Evolutionary conservation across 2,888 invertebrate species (phyloP).

Genomic region (Athripsodes cinereus): DNA sequence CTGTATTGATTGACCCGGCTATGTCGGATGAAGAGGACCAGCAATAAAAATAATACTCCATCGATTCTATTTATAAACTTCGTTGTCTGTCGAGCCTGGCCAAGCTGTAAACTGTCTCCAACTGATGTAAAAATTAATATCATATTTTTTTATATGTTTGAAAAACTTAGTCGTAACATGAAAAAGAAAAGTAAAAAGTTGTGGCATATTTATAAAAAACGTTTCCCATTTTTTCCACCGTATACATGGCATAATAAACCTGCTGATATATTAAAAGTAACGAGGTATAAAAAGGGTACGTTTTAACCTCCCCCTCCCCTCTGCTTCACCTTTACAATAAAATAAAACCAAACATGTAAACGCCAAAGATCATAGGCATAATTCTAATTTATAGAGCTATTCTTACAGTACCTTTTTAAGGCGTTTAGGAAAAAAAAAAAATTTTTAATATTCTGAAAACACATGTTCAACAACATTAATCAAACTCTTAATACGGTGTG

Average conservation of each 20-base stretch:
- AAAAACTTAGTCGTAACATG: neutral
- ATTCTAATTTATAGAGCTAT: slow-evolving; percentile 25
- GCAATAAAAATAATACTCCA: too few species aligned
- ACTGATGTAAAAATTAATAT: neutral
- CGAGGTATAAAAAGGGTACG: slow-evolving; percentile 21
- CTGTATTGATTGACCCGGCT: too few species aligned
- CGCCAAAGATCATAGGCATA: slow-evolving; percentile 23
- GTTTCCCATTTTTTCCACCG: neutral
- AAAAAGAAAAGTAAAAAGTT: neutral
- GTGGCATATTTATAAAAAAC: neutral
- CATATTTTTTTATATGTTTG: neutral
- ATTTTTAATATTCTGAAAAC: slow-evolving; percentile 12
- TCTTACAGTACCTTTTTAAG: slow-evolving; percentile 10
- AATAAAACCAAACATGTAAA: slow-evolving; percentile 25
- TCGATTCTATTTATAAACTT: too few species aligned
- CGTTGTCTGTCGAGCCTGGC: too few species aligned
- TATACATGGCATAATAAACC: slow-evolving; percentile 12
- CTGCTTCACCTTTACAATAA: neutral
- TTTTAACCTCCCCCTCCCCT: neutral
- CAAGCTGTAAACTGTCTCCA: too few species aligned
- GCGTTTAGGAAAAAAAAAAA: slow-evolving; percentile 3
- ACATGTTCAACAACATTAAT: neutral
- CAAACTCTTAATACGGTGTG: neutral
- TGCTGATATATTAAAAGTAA: slow-evolving; percentile 21
- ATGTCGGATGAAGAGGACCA: too few species aligned